phyloP scores from a whole-genome alignment of 2,888 invertebrate species.

The Chaetoderma sp. region DNA sequence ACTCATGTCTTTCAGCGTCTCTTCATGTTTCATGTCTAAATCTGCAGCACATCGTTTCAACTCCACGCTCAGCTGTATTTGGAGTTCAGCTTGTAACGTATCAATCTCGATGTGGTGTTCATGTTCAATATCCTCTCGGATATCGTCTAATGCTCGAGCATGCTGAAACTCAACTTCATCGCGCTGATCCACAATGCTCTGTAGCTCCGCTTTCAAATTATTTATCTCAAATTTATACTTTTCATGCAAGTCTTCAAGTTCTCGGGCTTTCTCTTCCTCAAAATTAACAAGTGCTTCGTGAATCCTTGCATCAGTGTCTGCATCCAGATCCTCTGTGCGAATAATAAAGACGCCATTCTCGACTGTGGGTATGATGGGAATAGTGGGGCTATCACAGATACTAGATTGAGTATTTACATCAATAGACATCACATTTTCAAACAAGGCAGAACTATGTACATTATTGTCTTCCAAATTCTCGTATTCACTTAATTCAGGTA shows the following conservation, averaged over 20 bases:
- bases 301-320: too few relatives aligned
- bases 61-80: conserved; percentile 53
- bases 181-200: conserved; percentile 20
- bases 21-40: conserved; percentile 31
- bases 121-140: conserved; percentile 52
- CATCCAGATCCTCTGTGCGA: too few relatives aligned
- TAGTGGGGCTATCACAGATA: too few relatives aligned
- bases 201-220: conserved; percentile 18
- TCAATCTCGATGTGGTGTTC: conserved; percentile 47
- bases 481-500: too few relatives aligned
- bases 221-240: too few relatives aligned
- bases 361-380: too few relatives aligned
- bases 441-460: too few relatives aligned
- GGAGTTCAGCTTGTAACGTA: conserved; percentile 51
- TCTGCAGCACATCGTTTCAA: conserved; percentile 51
- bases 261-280: conserved; percentile 8
- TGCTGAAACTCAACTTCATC: conserved; percentile 36
- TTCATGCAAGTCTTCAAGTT: too few relatives aligned
- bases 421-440: too few relatives aligned
- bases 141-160: conserved; percentile 36
- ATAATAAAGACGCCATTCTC: too few relatives aligned
- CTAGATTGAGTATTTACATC: too few relatives aligned
- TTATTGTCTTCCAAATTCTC: too few relatives aligned
- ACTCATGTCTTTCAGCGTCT: neutral
- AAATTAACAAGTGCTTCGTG: conserved; percentile 18